These are phyloP conservation scores for Halcyon senegalensis DNA, from an alignment of 2,113 vertebrate genomes.

Conservation along the genomic window DNA sequence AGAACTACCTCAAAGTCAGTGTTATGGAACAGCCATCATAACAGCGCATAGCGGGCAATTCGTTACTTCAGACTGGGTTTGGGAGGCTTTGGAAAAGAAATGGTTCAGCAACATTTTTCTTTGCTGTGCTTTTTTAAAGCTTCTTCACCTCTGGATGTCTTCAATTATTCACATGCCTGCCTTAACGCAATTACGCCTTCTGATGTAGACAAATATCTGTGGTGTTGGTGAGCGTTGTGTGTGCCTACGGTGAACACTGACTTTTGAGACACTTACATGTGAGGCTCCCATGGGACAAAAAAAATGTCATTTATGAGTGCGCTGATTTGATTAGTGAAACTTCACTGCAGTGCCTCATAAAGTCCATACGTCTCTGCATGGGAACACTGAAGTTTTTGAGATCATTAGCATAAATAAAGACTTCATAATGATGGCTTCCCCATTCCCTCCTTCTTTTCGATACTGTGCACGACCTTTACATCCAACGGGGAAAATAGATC, in stretches of 20 bases:
- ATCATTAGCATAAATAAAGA: background rate
- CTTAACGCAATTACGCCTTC: background rate
- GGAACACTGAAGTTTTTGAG: background rate
- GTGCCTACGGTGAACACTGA: background rate
- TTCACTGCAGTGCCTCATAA: background rate
- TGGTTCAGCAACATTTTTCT: background rate
- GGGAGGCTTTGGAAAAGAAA: background rate
- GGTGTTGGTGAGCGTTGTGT: background rate
- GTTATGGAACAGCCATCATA: background rate
- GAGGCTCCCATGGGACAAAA: background rate
- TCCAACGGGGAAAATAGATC: background rate
- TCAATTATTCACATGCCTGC: background rate
- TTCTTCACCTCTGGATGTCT: background rate
- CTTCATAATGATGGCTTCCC: background rate
- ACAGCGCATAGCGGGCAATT: background rate
- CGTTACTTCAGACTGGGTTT: background rate
- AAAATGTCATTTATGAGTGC: background rate
- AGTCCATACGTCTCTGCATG: accelerated
- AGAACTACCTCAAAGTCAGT: background rate
- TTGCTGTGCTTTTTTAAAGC: background rate
- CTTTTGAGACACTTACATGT: background rate
- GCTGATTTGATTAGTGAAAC: background rate
- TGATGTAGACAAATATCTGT: background rate
- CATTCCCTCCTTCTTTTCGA: background rate
- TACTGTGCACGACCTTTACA: background rate